phyloP scores from a whole-genome alignment of 2,888 invertebrate genomes.

The Taphrorychus bicolor region DNA sequence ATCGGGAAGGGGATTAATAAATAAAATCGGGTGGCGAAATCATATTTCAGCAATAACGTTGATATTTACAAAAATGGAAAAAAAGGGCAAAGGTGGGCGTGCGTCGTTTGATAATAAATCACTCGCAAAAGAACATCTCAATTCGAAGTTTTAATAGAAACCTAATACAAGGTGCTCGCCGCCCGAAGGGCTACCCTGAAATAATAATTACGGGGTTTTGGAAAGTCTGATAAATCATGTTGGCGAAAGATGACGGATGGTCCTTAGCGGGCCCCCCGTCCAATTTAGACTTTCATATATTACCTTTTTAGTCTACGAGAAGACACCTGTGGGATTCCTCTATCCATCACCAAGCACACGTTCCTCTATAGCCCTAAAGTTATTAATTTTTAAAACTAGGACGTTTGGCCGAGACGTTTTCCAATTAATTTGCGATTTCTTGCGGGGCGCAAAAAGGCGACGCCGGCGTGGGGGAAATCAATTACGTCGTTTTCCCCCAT shows the following conservation, averaged over 20 bases:
- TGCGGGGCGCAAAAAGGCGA: conserved; percentile 24
- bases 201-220: conserved; percentile 25
- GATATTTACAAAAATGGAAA: neutral
- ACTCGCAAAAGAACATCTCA: neutral
- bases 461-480: conserved; percentile 27
- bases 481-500: conserved; percentile 29
- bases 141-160: conserved; percentile 9
- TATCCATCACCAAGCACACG: conserved; percentile 6
- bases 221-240: conserved; percentile 28
- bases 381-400: conserved; percentile 5
- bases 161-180: conserved; percentile 7
- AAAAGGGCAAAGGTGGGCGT: neutral
- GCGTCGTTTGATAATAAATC: neutral
- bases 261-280: neutral
- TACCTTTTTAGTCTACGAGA: conserved; percentile 3
- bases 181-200: conserved; percentile 1
- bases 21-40: neutral
- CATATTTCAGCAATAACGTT: neutral
- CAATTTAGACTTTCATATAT: conserved; percentile 16
- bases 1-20: conserved; percentile 5
- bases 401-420: conserved; percentile 16
- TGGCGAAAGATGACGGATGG: conserved; percentile 31
- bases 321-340: conserved; percentile 10
- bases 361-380: conserved; percentile 2
- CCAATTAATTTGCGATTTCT: conserved; percentile 23